Percentiles rank a stretch among this genome's conserved stretches.
These are phyloP conservation scores for Dasyurus viverrinus DNA, from an alignment of 2,113 vertebrate species.

Conservation along the genomic window DNA sequence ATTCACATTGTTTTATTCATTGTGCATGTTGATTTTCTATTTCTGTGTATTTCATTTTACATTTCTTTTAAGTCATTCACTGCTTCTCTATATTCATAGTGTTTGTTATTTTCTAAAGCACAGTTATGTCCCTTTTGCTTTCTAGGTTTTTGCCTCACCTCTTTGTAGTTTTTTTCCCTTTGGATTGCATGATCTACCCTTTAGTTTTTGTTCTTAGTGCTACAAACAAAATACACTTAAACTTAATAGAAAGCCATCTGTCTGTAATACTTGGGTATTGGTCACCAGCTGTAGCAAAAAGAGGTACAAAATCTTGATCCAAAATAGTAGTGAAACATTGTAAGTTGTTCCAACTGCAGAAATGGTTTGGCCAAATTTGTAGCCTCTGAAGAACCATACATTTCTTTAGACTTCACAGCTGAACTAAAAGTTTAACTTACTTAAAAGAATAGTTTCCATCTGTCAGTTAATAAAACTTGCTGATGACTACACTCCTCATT, in stretches of 20 bases:
- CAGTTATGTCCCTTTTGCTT: neutral
- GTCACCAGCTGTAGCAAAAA: neutral
- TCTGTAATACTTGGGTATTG: neutral
- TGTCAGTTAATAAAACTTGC: neutral
- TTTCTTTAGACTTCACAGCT: conserved; percentile 20
- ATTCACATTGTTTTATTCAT: neutral
- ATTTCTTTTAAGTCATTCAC: neutral
- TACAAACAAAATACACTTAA: neutral
- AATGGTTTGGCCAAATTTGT: conserved; percentile 4
- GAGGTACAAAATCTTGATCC: neutral
- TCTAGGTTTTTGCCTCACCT: conserved; percentile 15
- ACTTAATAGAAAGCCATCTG: conserved; percentile 17
- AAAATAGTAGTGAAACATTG: neutral
- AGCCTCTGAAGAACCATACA: neutral
- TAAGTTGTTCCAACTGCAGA: conserved; percentile 1
- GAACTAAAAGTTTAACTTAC: conserved; percentile 12
- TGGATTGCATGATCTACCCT: neutral
- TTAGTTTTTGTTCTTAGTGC: conserved; percentile 19
- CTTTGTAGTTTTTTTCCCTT: neutral
- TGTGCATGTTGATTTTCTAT: neutral
- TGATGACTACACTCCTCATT: neutral
- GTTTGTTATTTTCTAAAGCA: neutral
- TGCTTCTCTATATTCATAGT: neutral
- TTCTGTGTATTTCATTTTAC: neutral
- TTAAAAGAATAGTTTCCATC: neutral